Conservation (phyloP, 2,113 vertebrate species). For the Ammodytes dubius region DNA sequence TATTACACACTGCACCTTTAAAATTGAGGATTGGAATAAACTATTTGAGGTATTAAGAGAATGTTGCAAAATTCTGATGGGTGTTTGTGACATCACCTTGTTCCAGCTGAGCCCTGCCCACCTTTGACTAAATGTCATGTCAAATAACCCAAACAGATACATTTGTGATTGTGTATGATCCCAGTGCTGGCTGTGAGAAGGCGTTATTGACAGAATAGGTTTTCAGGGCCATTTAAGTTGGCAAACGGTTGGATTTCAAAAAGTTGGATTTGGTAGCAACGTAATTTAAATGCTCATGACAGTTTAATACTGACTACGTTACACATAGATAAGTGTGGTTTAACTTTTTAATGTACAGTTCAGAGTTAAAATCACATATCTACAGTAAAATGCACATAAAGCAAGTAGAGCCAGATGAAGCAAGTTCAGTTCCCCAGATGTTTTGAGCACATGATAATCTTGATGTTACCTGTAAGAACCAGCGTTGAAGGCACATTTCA, state of each 20-base stretch:
- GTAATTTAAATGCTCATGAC: not conserved
- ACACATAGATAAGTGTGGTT: slow-evolving; percentile 60
- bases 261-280: not conserved
- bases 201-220: not conserved
- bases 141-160: not conserved
- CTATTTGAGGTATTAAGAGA: not conserved
- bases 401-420: slow-evolving; percentile 79
- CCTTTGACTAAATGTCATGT: not conserved
- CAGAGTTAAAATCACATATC: slow-evolving; percentile 82
- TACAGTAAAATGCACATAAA: slow-evolving; percentile 76
- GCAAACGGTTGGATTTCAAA: not conserved
- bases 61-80: not conserved
- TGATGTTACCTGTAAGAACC: slow-evolving; percentile 51
- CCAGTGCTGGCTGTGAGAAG: not conserved
- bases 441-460: slow-evolving; percentile 34
- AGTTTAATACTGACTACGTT: slow-evolving; percentile 40
- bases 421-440: slow-evolving; percentile 59
- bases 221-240: not conserved
- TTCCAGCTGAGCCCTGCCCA: not conserved
- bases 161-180: not conserved
- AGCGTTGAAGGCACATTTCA: slow-evolving; percentile 63
- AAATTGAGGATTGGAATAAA: no score
- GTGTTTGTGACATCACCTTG: not conserved
- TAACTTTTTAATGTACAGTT: slow-evolving; percentile 82
- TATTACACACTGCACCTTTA: no score